Conservation (phyloP, 2,113 vertebrate species). For the Notothenia rossii region DNA sequence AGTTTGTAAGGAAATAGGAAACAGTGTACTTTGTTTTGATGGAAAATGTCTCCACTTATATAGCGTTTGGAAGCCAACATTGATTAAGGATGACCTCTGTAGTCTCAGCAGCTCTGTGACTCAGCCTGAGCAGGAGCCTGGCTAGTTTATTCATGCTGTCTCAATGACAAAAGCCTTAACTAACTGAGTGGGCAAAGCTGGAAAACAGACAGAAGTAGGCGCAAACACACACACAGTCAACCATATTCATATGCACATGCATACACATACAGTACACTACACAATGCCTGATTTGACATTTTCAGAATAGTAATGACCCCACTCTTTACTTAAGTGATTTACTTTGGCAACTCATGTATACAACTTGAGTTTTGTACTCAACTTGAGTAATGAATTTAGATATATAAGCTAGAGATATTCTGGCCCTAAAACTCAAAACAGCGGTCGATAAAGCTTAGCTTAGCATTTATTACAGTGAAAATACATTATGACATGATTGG, state of each 20-base stretch:
- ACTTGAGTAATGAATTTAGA: neutral
- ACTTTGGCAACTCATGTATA: fast-evolving
- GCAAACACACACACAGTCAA: neutral
- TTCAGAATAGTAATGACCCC: neutral
- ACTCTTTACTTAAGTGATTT: neutral
- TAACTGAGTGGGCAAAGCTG: slow-evolving; percentile 6
- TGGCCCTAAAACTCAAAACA: neutral
- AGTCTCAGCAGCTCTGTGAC: slow-evolving; percentile 16
- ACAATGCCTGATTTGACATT: neutral
- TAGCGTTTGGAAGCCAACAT: slow-evolving; percentile 10
- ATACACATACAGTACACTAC: neutral
- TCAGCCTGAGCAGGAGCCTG: slow-evolving; percentile 13
- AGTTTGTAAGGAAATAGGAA: neutral
- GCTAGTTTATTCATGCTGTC: slow-evolving; percentile 24
- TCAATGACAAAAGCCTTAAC: slow-evolving; percentile 32
- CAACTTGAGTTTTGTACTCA: neutral
- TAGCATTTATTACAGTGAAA: neutral
- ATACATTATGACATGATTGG: neutral
- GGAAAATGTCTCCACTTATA: slow-evolving; percentile 15
- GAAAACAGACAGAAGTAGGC: neutral
- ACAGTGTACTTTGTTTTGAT: neutral
- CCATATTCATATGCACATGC: no score
- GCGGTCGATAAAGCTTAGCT: neutral
- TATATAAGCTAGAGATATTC: neutral
- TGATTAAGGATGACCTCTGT: neutral